phyloP scores from a whole-genome alignment of 2,888 invertebrate genomes.

The Phortica magna region DNA sequence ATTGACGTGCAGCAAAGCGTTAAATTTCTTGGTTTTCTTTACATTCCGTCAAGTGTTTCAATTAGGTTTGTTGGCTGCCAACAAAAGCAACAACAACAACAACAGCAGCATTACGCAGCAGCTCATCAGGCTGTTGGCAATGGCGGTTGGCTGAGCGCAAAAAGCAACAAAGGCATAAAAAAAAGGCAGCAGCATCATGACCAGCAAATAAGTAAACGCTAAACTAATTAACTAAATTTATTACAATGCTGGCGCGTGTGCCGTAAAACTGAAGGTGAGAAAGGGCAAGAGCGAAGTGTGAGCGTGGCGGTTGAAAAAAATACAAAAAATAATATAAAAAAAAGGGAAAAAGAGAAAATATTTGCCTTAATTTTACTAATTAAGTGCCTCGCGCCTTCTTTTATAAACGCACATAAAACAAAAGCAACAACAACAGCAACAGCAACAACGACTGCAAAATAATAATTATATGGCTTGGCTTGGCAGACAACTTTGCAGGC shows the following conservation, averaged over 20 bases:
- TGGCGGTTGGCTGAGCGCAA: too few relatives aligned
- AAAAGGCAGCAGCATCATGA: background rate
- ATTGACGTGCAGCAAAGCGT: background rate
- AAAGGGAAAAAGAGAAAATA: background rate
- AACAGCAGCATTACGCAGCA: too few relatives aligned
- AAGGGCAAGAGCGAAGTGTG: background rate
- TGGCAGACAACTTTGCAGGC: too few relatives aligned
- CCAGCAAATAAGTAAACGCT: slow-evolving; percentile 12
- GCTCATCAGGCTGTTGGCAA: too few relatives aligned
- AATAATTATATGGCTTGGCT: too few relatives aligned
- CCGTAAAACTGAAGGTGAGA: background rate
- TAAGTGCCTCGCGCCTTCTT: background rate
- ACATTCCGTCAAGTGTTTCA: background rate
- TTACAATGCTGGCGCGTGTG: background rate
- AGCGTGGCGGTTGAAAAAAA: background rate
- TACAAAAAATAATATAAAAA: background rate
- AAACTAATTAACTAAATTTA: slow-evolving; percentile 29
- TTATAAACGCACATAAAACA: background rate
- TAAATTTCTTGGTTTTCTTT: background rate
- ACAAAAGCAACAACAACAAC: background rate
- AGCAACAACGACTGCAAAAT: background rate
- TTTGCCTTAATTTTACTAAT: background rate
- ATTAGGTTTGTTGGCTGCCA: background rate
- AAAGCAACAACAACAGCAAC: background rate
- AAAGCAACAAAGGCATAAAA: background rate